Conservation (phyloP, 2,888 invertebrate species). For the Copidosoma aretas region DNA sequence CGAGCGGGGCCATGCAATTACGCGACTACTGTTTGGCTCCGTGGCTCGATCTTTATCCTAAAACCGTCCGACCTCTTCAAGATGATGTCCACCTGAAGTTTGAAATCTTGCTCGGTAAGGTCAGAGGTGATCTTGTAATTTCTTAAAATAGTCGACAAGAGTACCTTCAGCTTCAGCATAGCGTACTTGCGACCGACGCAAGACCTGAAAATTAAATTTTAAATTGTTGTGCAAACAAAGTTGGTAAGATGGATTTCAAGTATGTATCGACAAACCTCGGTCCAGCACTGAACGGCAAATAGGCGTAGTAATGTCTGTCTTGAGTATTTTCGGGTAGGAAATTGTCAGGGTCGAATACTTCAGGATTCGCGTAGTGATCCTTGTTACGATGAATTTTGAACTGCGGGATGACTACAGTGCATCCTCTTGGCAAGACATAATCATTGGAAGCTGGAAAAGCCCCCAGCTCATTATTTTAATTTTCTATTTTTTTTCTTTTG, state of each 20-base stretch:
- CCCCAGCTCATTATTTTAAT: slow-evolving; percentile 16
- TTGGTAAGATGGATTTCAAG: not conserved
- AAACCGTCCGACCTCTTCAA: slow-evolving; percentile 80
- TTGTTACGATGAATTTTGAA: slow-evolving; percentile 75
- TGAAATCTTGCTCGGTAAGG: slow-evolving; percentile 73
- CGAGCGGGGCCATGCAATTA: not conserved
- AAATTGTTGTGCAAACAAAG: not conserved
- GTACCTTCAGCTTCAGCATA: slow-evolving; percentile 80
- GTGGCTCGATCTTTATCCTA: slow-evolving; percentile 73
- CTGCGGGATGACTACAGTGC: slow-evolving; percentile 73
- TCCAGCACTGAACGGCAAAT: slow-evolving; percentile 83
- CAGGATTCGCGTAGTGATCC: slow-evolving; percentile 78
- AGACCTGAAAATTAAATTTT: slow-evolving; percentile 62
- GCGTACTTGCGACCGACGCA: slow-evolving; percentile 78
- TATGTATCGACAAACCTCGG: slow-evolving; percentile 64
- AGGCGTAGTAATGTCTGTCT: slow-evolving; percentile 81
- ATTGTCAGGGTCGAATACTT: slow-evolving; percentile 82
- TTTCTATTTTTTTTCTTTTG: not conserved
- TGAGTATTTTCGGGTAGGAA: slow-evolving; percentile 82
- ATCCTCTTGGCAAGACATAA: slow-evolving; percentile 73
- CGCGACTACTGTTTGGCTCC: slow-evolving; percentile 60
- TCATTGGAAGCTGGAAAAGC: slow-evolving; percentile 68
- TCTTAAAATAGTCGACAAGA: slow-evolving; percentile 77
- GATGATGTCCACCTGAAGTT: slow-evolving; percentile 78
- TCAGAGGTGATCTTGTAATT: slow-evolving; percentile 76